phyloP scores from a whole-genome alignment of 2,888 invertebrate species.

The Brachylomia viminalis region DNA sequence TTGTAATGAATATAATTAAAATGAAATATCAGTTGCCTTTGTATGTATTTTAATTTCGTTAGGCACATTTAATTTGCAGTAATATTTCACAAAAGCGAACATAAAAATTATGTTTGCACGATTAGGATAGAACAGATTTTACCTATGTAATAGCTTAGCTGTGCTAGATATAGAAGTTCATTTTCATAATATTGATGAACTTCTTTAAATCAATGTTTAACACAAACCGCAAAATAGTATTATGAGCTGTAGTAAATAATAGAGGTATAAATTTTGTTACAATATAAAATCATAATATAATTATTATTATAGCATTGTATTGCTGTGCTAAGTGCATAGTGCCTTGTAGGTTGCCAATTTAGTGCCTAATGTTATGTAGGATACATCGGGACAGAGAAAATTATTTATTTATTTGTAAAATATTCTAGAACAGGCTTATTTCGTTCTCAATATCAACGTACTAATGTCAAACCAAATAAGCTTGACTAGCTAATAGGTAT shows the following conservation, averaged over 20 bases:
- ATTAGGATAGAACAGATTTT: constrained; percentile 11
- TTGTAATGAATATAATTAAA: constrained; percentile 49
- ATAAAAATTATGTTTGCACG: constrained; percentile 9
- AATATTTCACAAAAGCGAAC: not conserved
- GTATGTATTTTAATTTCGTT: constrained; percentile 63
- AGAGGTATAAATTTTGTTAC: constrained; percentile 76
- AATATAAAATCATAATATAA: constrained; percentile 74
- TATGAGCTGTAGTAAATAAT: constrained; percentile 69
- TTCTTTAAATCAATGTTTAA: constrained; percentile 28
- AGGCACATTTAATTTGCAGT: constrained; percentile 58
- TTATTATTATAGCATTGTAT: constrained; percentile 82
- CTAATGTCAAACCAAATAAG: constrained; percentile 51
- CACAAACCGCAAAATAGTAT: constrained; percentile 60
- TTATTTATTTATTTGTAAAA: constrained; percentile 72
- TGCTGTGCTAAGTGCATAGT: constrained; percentile 91
- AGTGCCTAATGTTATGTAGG: constrained; percentile 89
- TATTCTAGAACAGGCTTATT: constrained; percentile 53
- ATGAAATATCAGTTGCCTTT: constrained; percentile 65
- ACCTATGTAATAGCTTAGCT: constrained; percentile 24
- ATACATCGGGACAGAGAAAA: constrained; percentile 76
- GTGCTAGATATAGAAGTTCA: constrained; percentile 28
- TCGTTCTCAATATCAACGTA: constrained; percentile 38
- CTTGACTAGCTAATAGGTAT: constrained; percentile 47
- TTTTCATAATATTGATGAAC: constrained; percentile 28
- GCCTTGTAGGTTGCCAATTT: constrained; percentile 91